Percentiles rank a stretch among this genome's conserved stretches.
Evolutionary conservation across 2,888 invertebrate species (phyloP).

Genomic region (Lasioglossum malachurum): DNA sequence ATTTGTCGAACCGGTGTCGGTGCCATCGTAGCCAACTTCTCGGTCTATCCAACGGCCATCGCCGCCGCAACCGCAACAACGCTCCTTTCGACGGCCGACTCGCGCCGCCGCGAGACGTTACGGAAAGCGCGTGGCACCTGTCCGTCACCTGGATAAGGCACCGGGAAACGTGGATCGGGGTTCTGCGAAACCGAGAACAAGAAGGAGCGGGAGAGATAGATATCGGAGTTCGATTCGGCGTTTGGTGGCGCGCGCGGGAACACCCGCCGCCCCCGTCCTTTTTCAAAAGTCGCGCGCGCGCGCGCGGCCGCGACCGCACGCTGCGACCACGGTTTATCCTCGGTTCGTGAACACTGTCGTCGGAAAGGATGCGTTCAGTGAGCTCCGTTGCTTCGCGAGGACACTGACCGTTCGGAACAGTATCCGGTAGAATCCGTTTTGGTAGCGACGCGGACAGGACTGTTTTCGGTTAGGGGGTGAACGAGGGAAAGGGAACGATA

Average conservation of each 20-base stretch:
- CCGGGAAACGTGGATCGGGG: background rate
- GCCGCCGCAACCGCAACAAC: background rate
- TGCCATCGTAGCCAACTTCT: background rate
- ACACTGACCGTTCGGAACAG: background rate
- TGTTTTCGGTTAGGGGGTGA: background rate
- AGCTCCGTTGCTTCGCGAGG: background rate
- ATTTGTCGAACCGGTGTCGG: constrained; percentile 22
- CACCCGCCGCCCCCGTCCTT: constrained; percentile 5
- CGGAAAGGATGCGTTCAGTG: constrained; percentile 6
- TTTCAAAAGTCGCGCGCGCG: constrained; percentile 53
- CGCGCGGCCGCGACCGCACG: constrained; percentile 22
- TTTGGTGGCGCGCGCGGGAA: constrained; percentile 44
- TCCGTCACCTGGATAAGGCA: background rate
- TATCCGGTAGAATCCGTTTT: background rate
- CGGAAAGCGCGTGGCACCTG: background rate
- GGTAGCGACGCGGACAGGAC: background rate
- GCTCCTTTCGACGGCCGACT: background rate
- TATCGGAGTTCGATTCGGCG: constrained; percentile 21
- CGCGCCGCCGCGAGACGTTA: background rate
- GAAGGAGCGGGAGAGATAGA: background rate
- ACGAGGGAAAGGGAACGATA: background rate
- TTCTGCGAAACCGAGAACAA: background rate
- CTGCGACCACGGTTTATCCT: constrained; percentile 4
- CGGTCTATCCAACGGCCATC: background rate
- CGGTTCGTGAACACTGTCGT: background rate